Percentiles rank a stretch among this genome's conserved stretches.
phyloP scores from a whole-genome alignment of 1,140 invertebrate genomes.

The Euschistus heros region DNA sequence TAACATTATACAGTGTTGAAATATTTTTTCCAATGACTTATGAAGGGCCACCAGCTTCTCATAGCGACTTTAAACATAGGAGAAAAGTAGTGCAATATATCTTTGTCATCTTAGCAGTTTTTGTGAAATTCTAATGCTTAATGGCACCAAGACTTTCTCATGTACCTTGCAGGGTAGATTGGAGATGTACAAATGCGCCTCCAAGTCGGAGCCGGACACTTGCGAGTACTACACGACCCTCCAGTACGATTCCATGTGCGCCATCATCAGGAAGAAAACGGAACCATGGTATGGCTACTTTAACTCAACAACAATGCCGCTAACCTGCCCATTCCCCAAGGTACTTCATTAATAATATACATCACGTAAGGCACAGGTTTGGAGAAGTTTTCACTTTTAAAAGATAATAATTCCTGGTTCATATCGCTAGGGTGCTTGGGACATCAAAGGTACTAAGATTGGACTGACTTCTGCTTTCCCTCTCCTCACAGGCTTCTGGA shows the following conservation, averaged over 20 bases:
- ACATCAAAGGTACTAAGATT: background rate
- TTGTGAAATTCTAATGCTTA: too few relatives aligned
- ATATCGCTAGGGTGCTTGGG: background rate
- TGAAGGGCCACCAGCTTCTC: too few relatives aligned
- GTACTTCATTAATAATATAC: background rate
- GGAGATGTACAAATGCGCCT: slow-evolving; percentile 11
- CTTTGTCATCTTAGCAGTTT: too few relatives aligned
- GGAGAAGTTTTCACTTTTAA: background rate
- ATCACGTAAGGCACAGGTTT: background rate
- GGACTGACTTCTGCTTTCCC: background rate
- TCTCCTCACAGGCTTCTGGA: slow-evolving; percentile 5
- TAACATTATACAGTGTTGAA: too few relatives aligned
- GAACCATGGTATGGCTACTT: slow-evolving; percentile 6
- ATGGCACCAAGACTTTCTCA: too few relatives aligned
- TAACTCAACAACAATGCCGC: background rate
- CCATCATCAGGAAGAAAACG: background rate
- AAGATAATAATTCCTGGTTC: background rate
- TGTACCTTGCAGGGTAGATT: background rate
- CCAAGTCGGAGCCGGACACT: slow-evolving; percentile 10
- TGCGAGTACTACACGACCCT: slow-evolving; percentile 12
- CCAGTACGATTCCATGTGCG: background rate
- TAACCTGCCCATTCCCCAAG: background rate
- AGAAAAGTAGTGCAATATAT: too few relatives aligned
- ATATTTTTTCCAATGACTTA: too few relatives aligned
- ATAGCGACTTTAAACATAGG: too few relatives aligned